Percentiles rank a stretch among this genome's conserved stretches.
These are phyloP conservation scores for Parnassius glacialis DNA, from an alignment of 2,888 invertebrate genomes.

Conservation along the genomic window DNA sequence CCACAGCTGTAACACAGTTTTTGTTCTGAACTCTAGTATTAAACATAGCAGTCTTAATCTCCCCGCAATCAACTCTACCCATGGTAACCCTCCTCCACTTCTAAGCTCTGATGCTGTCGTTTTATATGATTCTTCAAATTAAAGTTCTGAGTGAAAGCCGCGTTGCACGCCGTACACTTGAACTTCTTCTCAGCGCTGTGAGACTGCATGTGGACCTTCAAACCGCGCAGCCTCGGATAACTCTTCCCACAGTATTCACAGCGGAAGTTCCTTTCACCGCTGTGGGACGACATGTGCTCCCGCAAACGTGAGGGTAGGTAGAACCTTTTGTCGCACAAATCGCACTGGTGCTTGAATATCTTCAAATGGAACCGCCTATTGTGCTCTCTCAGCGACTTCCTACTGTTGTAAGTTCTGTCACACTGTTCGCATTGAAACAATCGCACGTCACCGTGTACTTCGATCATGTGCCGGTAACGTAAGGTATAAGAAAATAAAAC, in stretches of 20 bases:
- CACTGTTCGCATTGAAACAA: constrained; percentile 64
- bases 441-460: constrained; percentile 58
- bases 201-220: constrained; percentile 79
- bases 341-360: constrained; percentile 73
- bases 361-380: constrained; percentile 61
- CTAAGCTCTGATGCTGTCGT: constrained; percentile 56
- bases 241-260: constrained; percentile 70
- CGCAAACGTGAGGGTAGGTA: constrained; percentile 66
- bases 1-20: too few species aligned
- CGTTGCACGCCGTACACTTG: constrained; percentile 72
- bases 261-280: constrained; percentile 61
- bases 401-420: constrained; percentile 61
- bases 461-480: constrained; percentile 63
- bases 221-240: constrained; percentile 58
- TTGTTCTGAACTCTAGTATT: too few species aligned
- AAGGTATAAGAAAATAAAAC: constrained; percentile 61
- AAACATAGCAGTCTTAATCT: too few species aligned
- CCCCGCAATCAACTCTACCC: constrained; percentile 21
- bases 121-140: constrained; percentile 81
- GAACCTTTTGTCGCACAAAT: constrained; percentile 76
- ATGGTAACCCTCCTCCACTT: constrained; percentile 37
- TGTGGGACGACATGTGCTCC: constrained; percentile 70
- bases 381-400: constrained; percentile 66
- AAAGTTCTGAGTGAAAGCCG: constrained; percentile 78
- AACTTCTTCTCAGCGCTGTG: constrained; percentile 78